These are phyloP conservation scores for Drosophila ananassae DNA, from an alignment of 1,140 invertebrate genomes.

Conservation along the genomic window DNA sequence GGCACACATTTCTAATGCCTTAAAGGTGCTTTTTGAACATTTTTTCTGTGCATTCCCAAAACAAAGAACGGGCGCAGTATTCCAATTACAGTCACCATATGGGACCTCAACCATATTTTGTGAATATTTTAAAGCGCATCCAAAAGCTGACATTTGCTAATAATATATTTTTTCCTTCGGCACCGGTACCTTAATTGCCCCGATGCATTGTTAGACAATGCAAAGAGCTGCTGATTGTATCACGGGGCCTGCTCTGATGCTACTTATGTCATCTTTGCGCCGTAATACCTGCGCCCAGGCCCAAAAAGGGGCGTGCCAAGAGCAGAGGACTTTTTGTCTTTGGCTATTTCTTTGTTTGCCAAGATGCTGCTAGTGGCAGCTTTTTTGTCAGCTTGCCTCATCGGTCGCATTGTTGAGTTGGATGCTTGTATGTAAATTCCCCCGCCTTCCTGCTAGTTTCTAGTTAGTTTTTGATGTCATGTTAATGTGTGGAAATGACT, in stretches of 20 bases:
- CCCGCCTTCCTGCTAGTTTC: constrained; percentile 6
- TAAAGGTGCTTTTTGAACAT: constrained; percentile 1
- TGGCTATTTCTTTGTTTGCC: constrained; percentile 32
- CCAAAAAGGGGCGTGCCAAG: constrained; percentile 53
- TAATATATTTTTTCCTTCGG: constrained; percentile 47
- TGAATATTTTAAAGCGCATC: constrained; percentile 51
- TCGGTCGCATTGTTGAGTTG: constrained; percentile 47
- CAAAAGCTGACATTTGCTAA: constrained; percentile 64
- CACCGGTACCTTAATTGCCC: constrained; percentile 43
- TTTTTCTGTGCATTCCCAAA: neutral
- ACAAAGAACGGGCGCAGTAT: constrained; percentile 42
- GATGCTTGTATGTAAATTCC: constrained; percentile 49
- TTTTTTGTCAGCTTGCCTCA: constrained; percentile 47
- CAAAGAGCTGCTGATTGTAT: constrained; percentile 36
- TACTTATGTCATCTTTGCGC: constrained; percentile 64
- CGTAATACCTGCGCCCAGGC: constrained; percentile 35
- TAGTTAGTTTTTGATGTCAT: constrained; percentile 27
- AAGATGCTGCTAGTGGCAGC: constrained; percentile 11
- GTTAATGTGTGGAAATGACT: constrained; percentile 52
- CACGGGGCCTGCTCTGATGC: constrained; percentile 23
- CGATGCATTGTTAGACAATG: constrained; percentile 48
- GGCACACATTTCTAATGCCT: constrained; percentile 19
- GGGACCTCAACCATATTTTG: constrained; percentile 32
- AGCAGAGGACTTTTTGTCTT: constrained; percentile 62
- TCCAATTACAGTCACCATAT: constrained; percentile 42